Evolutionary conservation across 2,113 vertebrate species (phyloP), one percentile per base, ranked within the genome.

Genomic region (Aramus guarauna): DNA sequence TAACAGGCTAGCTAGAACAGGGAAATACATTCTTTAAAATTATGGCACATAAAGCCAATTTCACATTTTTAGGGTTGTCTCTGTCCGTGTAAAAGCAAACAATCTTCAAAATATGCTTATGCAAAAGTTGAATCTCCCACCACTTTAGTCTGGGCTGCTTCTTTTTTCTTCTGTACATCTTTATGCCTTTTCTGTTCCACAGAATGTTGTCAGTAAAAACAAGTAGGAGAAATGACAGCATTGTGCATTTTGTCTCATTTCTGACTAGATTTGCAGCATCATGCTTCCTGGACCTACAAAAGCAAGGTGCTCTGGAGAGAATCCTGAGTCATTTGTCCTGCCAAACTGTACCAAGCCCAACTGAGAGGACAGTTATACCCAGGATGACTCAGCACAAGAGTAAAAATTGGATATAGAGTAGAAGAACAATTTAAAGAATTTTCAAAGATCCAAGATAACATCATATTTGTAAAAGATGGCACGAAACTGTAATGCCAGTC

Each of bases 391-490:
- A 27, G 74, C 69, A 66, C 34, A 37, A 47, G 0, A 59, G 8
- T 11, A 58, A 78, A 81, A 87, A 37, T 0, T 3, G 4, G 19
- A 30, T 29, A 13, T 3, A 20, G 15, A 11, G 13, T 2, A 55
- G 7, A 39, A 3, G 2, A 58, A 68, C 5, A 56, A 58, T 12
- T 23, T n/a, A 29, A 66, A 34, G 4, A 4, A 1, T 39, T 55
- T 43, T 53, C 3, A 2, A 36, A 88, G 45, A 66, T 18, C 1
- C 4, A 56, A 47, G 6, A 52, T 9, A 63, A 19, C 9, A 48
- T 0, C 3, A 0, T 12, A 19, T 37, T 64, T 34, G 8, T 27
- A 39, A 52, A 58, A 88, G 3, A 34, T 4, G 13, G 18, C 63
- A 62, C 12, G 48, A 78, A 82, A 32, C 6, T 53, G 4, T 12